Conservation (phyloP, 1,140 invertebrate species). For the Caenorhabditis briggsae region DNA sequence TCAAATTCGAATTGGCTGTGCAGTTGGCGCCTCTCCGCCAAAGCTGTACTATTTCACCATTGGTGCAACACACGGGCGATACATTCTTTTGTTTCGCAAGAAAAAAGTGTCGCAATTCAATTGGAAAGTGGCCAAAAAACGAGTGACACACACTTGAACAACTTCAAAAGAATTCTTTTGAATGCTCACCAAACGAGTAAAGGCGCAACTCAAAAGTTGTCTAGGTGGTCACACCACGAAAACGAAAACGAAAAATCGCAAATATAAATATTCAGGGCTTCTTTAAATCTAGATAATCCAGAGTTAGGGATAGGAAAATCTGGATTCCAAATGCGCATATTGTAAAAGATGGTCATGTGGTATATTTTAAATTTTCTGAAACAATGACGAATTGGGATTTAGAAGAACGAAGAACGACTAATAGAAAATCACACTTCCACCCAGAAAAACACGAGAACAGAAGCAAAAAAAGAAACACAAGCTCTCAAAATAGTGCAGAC, state of each 20-base stretch:
- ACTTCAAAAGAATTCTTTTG: not conserved
- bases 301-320: not conserved
- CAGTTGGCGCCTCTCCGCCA: not conserved
- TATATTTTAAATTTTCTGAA: too few relatives aligned
- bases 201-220: not conserved
- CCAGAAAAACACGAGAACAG: not conserved
- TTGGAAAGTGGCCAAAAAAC: conserved; percentile 17
- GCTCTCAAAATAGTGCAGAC: not conserved
- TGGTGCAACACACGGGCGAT: conserved; percentile 32
- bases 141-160: conserved; percentile 3
- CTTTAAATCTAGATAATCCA: not conserved
- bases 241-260: too few relatives aligned
- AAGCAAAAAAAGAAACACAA: not conserved
- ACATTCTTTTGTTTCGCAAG: conserved; percentile 36
- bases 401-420: too few relatives aligned
- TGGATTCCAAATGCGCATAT: not conserved
- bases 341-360: not conserved
- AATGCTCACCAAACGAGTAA: not conserved
- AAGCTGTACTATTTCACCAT: conserved; percentile 2
- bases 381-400: too few relatives aligned
- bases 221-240: not conserved
- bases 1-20: conserved; percentile 30
- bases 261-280: not conserved
- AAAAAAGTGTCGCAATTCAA: conserved; percentile 20
- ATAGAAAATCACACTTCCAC: too few relatives aligned